Evolutionary conservation across 92 coral and sea anemone species (phyloP).

Genomic region (Ricordea florida): DNA sequence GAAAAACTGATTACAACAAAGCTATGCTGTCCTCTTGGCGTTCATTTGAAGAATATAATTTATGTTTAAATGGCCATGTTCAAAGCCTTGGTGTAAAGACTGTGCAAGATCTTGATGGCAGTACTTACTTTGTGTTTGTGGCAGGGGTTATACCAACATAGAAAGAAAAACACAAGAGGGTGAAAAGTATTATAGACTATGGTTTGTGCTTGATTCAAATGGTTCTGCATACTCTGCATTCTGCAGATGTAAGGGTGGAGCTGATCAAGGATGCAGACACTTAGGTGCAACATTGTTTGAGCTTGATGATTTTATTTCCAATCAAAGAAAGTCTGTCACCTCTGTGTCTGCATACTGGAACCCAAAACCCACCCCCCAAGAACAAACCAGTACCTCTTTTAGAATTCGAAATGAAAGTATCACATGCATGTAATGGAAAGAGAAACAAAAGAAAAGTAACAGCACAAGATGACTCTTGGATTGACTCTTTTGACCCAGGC

Average conservation of each 20-base stretch:
- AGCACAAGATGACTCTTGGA: constrained; percentile 64
- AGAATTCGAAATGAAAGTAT: constrained; percentile 31
- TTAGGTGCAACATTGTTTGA: constrained; percentile 72
- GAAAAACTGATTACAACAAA: constrained; percentile 70
- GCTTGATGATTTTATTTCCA: constrained; percentile 63
- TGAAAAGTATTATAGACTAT: constrained; percentile 47
- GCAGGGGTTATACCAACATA: constrained; percentile 71
- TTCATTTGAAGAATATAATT: constrained; percentile 69
- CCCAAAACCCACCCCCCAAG: constrained; percentile 60
- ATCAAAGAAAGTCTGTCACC: constrained; percentile 58
- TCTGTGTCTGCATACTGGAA: constrained; percentile 67
- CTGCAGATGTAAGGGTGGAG: constrained; percentile 73
- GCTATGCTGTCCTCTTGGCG: constrained; percentile 67
- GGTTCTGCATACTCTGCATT: constrained; percentile 69
- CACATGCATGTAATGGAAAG: constrained; percentile 17
- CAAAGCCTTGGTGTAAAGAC: constrained; percentile 23
- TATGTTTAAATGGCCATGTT: constrained; percentile 62
- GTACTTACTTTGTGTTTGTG: constrained; percentile 41
- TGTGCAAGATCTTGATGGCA: constrained; percentile 63
- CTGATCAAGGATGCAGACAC: constrained; percentile 79
- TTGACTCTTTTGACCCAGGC: constrained; percentile 73
- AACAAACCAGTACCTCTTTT: constrained; percentile 56
- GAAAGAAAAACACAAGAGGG: constrained; percentile 73
- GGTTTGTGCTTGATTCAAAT: constrained; percentile 60
- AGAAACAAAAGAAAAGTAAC: constrained; percentile 53